Evolutionary conservation across 2,888 invertebrate genomes (phyloP).

Genomic region (Griposia aprilina): DNA sequence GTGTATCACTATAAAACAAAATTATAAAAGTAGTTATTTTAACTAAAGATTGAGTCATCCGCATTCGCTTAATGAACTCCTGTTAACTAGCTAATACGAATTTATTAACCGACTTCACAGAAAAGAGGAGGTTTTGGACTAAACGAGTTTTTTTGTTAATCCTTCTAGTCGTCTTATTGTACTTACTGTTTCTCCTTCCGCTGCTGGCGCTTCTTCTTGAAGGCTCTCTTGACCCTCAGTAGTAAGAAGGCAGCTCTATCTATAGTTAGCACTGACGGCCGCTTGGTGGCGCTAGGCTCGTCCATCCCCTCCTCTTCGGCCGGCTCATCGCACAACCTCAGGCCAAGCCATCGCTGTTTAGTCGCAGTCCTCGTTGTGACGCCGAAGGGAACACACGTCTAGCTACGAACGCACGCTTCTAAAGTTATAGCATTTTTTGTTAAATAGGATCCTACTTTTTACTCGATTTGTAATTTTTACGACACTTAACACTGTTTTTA

Average conservation of each 20-base stretch:
- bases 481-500: constrained; percentile 49
- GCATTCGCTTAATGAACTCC: not conserved
- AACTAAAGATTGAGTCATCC: not conserved
- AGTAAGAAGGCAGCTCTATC: constrained; percentile 97
- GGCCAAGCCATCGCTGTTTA: constrained; percentile 89
- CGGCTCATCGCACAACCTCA: constrained; percentile 90
- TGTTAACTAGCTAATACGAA: not conserved
- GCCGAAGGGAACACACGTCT: constrained; percentile 66
- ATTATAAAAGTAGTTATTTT: not conserved
- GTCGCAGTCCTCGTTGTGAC: constrained; percentile 84
- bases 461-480: not conserved
- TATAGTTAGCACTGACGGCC: constrained; percentile 94
- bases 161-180: not conserved
- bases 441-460: not conserved
- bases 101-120: no score
- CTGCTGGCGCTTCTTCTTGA: constrained; percentile 97
- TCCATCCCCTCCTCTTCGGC: constrained; percentile 86
- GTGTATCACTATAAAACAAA: no score
- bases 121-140: not conserved
- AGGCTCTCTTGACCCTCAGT: constrained; percentile 96
- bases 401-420: constrained; percentile 49
- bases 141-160: not conserved
- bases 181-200: constrained; percentile 96
- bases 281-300: constrained; percentile 87
- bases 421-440: constrained; percentile 53